phyloP scores from a whole-genome alignment of 2,888 invertebrate species.

The Nemoura dubitans region DNA sequence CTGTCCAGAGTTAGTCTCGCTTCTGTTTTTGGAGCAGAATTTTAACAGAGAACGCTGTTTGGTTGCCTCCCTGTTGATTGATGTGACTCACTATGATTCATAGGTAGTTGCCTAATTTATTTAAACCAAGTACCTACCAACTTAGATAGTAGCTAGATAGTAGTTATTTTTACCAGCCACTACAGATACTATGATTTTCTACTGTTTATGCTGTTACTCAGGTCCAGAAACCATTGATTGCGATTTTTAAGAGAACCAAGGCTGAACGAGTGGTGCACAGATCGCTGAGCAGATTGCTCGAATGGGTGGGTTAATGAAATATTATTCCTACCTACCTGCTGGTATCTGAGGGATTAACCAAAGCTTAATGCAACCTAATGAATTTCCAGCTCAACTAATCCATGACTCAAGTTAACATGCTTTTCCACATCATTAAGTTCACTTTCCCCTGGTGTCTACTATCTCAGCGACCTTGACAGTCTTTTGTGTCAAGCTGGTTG shows the following conservation, averaged over 20 bases:
- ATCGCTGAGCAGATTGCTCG: constrained; percentile 17
- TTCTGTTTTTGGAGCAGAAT: too few relatives aligned
- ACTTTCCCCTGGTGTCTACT: background rate
- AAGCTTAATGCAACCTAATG: background rate
- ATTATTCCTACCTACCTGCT: background rate
- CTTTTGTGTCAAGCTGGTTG: background rate
- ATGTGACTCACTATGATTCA: too few relatives aligned
- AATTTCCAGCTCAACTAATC: background rate
- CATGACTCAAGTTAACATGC: background rate
- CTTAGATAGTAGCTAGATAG: too few relatives aligned
- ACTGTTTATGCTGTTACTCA: background rate
- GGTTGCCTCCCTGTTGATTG: too few relatives aligned
- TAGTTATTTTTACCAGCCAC: background rate
- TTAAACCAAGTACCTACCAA: too few relatives aligned
- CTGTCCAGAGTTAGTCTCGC: too few relatives aligned
- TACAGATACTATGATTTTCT: background rate
- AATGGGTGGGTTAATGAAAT: constrained; percentile 25
- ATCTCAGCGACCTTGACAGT: background rate
- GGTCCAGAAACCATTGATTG: constrained; percentile 28
- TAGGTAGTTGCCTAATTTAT: too few relatives aligned
- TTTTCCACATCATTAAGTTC: background rate
- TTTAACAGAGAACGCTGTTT: too few relatives aligned
- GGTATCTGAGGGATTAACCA: background rate
- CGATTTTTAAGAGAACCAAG: constrained; percentile 28
- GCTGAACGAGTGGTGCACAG: background rate